Conservation (phyloP, 2,797 vertebrate species). For the Lemur catta region DNA sequence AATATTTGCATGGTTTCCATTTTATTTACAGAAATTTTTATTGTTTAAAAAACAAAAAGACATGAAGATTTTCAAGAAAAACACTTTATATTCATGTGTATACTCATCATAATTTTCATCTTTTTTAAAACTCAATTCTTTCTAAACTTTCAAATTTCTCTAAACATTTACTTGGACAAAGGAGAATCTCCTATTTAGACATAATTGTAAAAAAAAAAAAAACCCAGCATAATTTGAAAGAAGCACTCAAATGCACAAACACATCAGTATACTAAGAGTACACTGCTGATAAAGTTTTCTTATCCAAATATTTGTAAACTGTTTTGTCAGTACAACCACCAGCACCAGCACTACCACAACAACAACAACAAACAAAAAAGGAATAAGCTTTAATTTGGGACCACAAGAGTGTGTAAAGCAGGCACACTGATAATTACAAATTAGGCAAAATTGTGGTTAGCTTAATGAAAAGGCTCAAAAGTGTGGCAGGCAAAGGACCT, state of each 20-base stretch:
- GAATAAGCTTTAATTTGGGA: constrained; percentile 76
- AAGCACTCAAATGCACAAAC: constrained; percentile 4
- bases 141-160: constrained; percentile 38
- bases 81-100: not conserved
- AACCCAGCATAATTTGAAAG: not conserved
- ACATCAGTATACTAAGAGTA: constrained; percentile 33
- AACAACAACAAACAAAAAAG: constrained; percentile 46
- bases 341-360: not conserved
- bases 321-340: constrained; percentile 68
- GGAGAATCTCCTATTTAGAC: constrained; percentile 5
- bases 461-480: constrained; percentile 81
- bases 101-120: not conserved
- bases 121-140: constrained; percentile 36
- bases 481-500: constrained; percentile 81
- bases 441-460: constrained; percentile 84
- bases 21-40: not conserved
- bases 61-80: constrained; percentile 27
- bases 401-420: constrained; percentile 68
- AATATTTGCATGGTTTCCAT: not conserved
- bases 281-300: constrained; percentile 69
- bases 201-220: constrained; percentile 45
- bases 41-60: constrained; percentile 39
- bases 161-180: constrained; percentile 50
- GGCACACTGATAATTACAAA: constrained; percentile 81
- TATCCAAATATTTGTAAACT: constrained; percentile 80